Base-by-base conservation (phyloP, 1,140 invertebrate species). In the Oncopodura yosiiana region DNA sequence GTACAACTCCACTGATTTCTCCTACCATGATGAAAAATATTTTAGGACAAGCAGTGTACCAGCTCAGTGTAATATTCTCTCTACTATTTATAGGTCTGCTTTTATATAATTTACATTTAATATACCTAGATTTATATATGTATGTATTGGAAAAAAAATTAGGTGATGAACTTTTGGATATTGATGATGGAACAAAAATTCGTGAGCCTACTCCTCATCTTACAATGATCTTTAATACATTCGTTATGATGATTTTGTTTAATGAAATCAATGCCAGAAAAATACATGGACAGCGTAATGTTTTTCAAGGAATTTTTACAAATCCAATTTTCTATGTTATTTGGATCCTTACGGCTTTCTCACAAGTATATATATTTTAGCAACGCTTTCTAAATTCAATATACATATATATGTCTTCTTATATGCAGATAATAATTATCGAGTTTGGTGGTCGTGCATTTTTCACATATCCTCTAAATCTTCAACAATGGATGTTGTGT, bases 191-290 rank as follows among this genome's bases (percentile, higher is more conserved):
- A 8, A 62, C 64, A 12, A 44, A 74, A 19, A 70, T 73, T 44
- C 65, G 72, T 8, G 69, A 72, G 14, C 78, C 78, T 11, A 71
- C 76, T 1, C 68, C 75, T 62, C 81, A 84, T 69, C 81, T 83
- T 66, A 83, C 81, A 11, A 76, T 83, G 55, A 79, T 83, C 53
- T 83, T 83, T 71, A 84, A 83, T 66, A 72, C 77, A 3, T 83
- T 83, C 70, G 81, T 83, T 43, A 76, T 84, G 74, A 83, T 84
- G 81, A 83, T 81, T 3, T 70, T 83, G 14, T 83, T 81, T 70
- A 83, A 84, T 67, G 81, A 83, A 69, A 73, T 83, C 50, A 83
- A 83, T 67, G 73, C 80, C 26, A 67, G 81, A 16, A 83, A 84
- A 70, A 81, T 83, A 64, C 80, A 84, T 67, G 80, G 80, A 27